phyloP scores from a whole-genome alignment of 2,888 invertebrate species.

The Papilio demoleus region DNA sequence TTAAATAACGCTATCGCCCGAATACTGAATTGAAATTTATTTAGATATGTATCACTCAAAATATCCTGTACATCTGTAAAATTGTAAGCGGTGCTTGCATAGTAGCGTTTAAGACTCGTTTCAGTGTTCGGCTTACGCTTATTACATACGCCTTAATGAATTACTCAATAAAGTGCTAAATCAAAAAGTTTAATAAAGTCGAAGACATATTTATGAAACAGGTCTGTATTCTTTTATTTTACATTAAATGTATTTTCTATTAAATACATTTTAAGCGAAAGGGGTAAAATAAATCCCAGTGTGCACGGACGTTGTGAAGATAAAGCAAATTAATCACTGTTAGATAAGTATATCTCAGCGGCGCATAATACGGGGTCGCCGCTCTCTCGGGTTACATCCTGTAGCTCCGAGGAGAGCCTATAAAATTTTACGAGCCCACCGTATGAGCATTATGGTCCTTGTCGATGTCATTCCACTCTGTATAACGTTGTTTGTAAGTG shows the following conservation, averaged over 20 bases:
- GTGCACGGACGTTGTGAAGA: constrained; percentile 57
- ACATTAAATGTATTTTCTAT: background rate
- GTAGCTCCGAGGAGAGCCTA: constrained; percentile 63
- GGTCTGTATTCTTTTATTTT: background rate
- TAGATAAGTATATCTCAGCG: constrained; percentile 71
- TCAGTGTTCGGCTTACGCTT: too few relatives aligned
- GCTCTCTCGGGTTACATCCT: constrained; percentile 65
- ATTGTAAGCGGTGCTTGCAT: too few relatives aligned
- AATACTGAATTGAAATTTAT: too few relatives aligned
- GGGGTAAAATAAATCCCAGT: constrained; percentile 54
- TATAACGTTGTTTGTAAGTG: constrained; percentile 65
- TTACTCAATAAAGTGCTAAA: too few relatives aligned
- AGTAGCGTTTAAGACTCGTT: too few relatives aligned
- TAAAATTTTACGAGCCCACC: constrained; percentile 78
- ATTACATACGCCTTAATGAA: too few relatives aligned
- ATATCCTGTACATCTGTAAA: too few relatives aligned
- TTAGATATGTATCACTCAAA: too few relatives aligned
- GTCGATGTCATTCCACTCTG: constrained; percentile 70
- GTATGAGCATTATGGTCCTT: constrained; percentile 74
- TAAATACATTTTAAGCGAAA: constrained; percentile 14
- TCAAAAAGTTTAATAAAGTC: too few relatives aligned
- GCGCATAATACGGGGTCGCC: constrained; percentile 64
- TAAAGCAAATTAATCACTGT: constrained; percentile 78
- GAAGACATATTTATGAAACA: too few relatives aligned
- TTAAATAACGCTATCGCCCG: too few relatives aligned